Conservation (phyloP, 2,888 invertebrate species). For the Elgonia sp. region DNA sequence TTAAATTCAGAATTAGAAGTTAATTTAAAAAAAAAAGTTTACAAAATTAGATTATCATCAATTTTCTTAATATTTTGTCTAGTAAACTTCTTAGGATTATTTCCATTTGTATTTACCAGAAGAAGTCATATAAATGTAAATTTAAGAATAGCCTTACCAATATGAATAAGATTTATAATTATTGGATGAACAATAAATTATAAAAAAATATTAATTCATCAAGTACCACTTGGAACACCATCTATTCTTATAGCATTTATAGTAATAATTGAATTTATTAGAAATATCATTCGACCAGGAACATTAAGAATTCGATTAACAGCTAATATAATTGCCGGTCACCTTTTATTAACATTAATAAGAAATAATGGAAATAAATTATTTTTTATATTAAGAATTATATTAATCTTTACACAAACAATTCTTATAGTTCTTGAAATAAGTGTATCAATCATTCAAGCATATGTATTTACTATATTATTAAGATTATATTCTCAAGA, state of each 20-base stretch:
- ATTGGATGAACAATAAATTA: constrained; percentile 89
- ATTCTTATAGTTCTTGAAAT: constrained; percentile 88
- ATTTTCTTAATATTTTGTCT: constrained; percentile 89
- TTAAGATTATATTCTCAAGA: constrained; percentile 91
- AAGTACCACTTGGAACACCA: constrained; percentile 91
- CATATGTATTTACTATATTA: constrained; percentile 90
- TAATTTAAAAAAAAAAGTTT: constrained; percentile 86
- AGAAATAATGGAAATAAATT: constrained; percentile 87
- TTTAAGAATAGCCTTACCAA: constrained; percentile 88
- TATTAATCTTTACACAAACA: constrained; percentile 87
- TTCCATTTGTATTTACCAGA: constrained; percentile 91
- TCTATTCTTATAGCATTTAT: constrained; percentile 90
- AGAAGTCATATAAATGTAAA: constrained; percentile 90
- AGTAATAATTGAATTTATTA: constrained; percentile 92
- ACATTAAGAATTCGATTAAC: constrained; percentile 91
- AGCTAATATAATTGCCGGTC: constrained; percentile 93
- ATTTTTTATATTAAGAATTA: constrained; percentile 80
- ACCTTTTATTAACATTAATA: constrained; percentile 90
- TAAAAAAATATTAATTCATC: constrained; percentile 90
- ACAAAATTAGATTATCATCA: constrained; percentile 87
- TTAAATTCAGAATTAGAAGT: constrained; percentile 86
- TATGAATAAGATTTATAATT: constrained; percentile 91
- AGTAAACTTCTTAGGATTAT: constrained; percentile 91
- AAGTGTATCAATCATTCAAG: constrained; percentile 90
- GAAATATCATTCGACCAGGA: constrained; percentile 91